These are phyloP conservation scores for Stenodera caucasica DNA, from an alignment of 2,888 invertebrate genomes.

Conservation along the genomic window DNA sequence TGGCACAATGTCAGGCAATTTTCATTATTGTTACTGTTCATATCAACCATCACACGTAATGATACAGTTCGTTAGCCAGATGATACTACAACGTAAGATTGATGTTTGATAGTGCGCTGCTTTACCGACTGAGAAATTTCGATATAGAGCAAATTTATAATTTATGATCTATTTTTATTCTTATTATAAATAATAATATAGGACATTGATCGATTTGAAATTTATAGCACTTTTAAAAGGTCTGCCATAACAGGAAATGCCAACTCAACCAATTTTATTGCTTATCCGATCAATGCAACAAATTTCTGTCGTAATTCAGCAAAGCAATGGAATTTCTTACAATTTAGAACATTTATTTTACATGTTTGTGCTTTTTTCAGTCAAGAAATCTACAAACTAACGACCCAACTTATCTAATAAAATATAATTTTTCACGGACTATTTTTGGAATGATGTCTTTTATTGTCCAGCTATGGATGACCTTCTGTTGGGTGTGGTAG, in stretches of 20 bases:
- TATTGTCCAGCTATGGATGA: slow-evolving; percentile 19
- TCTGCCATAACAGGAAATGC: background rate
- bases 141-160: background rate
- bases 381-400: no score
- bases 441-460: slow-evolving; percentile 14
- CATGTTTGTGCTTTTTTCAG: no score
- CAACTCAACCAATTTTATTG: background rate
- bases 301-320: no score
- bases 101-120: slow-evolving; percentile 7
- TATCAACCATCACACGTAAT: background rate
- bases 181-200: no score
- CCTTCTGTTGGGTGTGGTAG: slow-evolving; percentile 27
- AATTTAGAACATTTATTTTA: no score
- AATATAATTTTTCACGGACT: slow-evolving; percentile 11
- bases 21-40: background rate
- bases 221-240: no score
- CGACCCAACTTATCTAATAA: no score
- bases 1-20: background rate
- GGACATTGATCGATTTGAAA: no score
- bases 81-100: slow-evolving; percentile 4
- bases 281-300: no score
- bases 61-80: slow-evolving; percentile 12
- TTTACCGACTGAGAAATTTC: slow-evolving; percentile 8
- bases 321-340: no score
- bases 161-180: background rate